Conservation (phyloP, 2,797 vertebrate genomes). For the Gymnoscopelus microlampas region DNA sequence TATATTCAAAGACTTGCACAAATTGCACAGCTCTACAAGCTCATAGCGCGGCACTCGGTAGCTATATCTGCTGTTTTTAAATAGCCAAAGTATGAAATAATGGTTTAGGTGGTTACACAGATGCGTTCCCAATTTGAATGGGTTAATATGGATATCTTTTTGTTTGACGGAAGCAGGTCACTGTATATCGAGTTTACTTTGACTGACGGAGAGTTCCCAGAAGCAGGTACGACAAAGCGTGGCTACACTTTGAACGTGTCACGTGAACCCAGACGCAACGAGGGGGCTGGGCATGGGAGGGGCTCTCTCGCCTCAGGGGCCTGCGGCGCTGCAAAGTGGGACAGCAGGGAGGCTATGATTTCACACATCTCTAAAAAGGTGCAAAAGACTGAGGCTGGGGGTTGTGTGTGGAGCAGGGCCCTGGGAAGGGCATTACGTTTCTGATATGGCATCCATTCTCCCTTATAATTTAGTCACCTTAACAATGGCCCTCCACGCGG, state of each 20-base stretch:
- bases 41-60: no score
- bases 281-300: slow-evolving; percentile 10
- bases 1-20: no score
- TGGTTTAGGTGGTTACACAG: no score
- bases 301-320: slow-evolving; percentile 38
- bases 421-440: slow-evolving; percentile 49
- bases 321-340: slow-evolving; percentile 56
- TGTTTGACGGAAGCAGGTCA: slow-evolving; percentile 31
- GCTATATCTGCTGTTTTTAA: no score
- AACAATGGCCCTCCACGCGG: slow-evolving; percentile 44
- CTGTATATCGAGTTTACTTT: slow-evolving; percentile 45
- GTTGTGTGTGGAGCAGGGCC: slow-evolving; percentile 25
- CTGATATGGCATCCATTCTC: slow-evolving; percentile 42
- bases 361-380: slow-evolving; percentile 52
- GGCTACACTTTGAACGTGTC: slow-evolving; percentile 48
- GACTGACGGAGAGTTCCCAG: slow-evolving; percentile 30
- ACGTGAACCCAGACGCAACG: slow-evolving; percentile 52
- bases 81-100: no score
- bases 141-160: slow-evolving; percentile 21
- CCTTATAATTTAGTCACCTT: slow-evolving; percentile 50
- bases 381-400: slow-evolving; percentile 39
- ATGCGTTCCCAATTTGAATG: no score
- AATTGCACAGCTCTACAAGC: no score
- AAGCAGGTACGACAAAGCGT: slow-evolving; percentile 48
- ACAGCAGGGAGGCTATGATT: slow-evolving; percentile 61